A percentile compares a stretch with the other conserved stretches of the same genome.
Evolutionary conservation across 30 jellyfish, hydroid and myxozoan genomes (phyloP).

Genomic region (Phacellophora camtschatica): DNA sequence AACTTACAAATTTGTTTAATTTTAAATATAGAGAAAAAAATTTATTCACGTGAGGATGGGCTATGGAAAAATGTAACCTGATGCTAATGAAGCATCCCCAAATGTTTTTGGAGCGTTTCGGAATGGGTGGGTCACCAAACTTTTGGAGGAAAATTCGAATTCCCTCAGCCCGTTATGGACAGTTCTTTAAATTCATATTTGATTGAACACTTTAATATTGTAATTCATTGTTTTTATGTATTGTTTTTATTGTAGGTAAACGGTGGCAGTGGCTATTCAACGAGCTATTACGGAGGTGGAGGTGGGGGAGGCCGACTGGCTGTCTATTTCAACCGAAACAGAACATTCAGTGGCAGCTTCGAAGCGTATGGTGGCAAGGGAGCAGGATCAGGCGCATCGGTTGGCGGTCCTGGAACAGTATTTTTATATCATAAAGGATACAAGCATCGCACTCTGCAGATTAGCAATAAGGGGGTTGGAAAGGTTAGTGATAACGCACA

Average conservation of each 20-base stretch:
- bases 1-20: no score
- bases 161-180: no score
- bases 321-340: constrained; percentile 39
- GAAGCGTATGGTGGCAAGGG: constrained; percentile 70
- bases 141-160: no score
- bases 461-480: constrained; percentile 52
- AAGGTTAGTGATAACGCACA: not conserved
- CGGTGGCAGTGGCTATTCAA: constrained; percentile 57
- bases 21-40: no score
- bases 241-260: constrained; percentile 18
- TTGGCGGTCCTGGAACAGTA: constrained; percentile 68
- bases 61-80: no score
- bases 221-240: not conserved
- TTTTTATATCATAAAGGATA: constrained; percentile 49
- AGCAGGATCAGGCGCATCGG: constrained; percentile 64
- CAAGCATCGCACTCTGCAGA: constrained; percentile 65
- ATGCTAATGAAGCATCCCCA: no score
- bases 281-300: constrained; percentile 56
- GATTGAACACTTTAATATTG: no score
- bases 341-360: constrained; percentile 67
- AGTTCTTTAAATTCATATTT: no score
- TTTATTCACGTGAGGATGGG: no score
- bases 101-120: no score
- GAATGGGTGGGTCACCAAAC: no score
- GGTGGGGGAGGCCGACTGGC: constrained; percentile 76